Percentiles rank a stretch among this genome's conserved stretches.
Conservation (phyloP, 2,113 vertebrate species). For the Nanorana parkeri region DNA sequence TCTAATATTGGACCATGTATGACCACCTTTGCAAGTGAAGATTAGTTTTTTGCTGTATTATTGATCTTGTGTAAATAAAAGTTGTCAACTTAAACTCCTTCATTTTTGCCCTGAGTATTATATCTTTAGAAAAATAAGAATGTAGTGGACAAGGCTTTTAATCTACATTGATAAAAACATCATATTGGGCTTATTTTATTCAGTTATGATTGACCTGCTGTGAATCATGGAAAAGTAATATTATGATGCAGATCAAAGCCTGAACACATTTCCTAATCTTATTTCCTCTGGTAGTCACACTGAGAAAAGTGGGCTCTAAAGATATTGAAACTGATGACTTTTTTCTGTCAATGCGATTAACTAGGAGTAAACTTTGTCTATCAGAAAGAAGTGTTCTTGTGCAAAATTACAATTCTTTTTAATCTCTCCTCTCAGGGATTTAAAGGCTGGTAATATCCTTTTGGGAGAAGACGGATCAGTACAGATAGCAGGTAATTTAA, state of each 20-base stretch:
- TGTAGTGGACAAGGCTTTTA: too few species aligned
- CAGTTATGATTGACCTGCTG: not conserved
- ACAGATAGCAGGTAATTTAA: slow-evolving; percentile 92
- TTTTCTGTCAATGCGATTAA: not conserved
- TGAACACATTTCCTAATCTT: slow-evolving; percentile 6
- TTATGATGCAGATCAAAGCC: slow-evolving; percentile 8
- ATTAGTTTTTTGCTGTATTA: too few species aligned
- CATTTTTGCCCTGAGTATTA: too few species aligned
- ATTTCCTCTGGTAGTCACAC: slow-evolving; percentile 9
- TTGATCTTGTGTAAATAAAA: too few species aligned
- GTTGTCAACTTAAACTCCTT: too few species aligned
- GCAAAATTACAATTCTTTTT: not conserved
- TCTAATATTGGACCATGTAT: too few species aligned
- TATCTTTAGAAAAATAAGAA: too few species aligned
- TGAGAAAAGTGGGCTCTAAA: not conserved
- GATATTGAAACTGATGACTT: not conserved
- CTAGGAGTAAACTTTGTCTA: too few species aligned
- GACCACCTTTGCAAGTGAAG: too few species aligned
- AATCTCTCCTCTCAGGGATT: slow-evolving; percentile 80
- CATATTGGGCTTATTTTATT: slow-evolving; percentile 1
- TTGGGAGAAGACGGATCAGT: slow-evolving; percentile 97
- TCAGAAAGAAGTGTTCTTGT: too few species aligned
- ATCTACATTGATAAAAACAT: not conserved
- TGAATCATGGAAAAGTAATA: not conserved
- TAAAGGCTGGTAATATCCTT: slow-evolving; percentile 98